Percentiles rank a stretch among this genome's conserved stretches.
These are phyloP conservation scores for Centruroides vittatus DNA, from an alignment of 1,140 invertebrate genomes.

Conservation along the genomic window DNA sequence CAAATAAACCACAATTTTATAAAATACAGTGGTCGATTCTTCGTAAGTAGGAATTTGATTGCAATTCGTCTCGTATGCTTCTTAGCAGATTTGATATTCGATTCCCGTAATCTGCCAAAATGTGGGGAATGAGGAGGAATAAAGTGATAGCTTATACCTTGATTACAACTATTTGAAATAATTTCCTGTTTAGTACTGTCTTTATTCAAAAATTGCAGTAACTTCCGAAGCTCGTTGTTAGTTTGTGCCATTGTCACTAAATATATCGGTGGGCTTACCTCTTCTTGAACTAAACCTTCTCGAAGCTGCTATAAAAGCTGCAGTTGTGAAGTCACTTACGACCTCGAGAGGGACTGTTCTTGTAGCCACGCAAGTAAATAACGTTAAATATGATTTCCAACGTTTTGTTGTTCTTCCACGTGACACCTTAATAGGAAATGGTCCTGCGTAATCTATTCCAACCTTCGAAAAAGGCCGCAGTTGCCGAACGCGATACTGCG, in stretches of 20 bases:
- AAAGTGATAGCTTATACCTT: constrained; percentile 22
- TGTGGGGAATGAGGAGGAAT: constrained; percentile 29
- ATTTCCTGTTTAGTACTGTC: no score
- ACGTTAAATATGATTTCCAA: constrained; percentile 3
- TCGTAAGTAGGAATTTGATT: constrained; percentile 17
- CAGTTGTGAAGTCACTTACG: constrained; percentile 5
- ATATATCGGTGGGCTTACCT: constrained; percentile 19
- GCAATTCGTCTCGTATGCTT: constrained; percentile 3
- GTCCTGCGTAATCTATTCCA: background rate
- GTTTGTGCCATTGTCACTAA: constrained; percentile 25
- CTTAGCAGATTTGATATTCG: constrained; percentile 16
- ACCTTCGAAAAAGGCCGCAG: no score
- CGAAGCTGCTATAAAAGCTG: constrained; percentile 20
- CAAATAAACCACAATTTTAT: constrained; percentile 24
- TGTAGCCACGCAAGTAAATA: constrained; percentile 15
- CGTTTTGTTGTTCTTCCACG: background rate
- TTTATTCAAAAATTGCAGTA: background rate
- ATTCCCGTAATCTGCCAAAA: constrained; percentile 20
- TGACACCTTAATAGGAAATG: background rate
- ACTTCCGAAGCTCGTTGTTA: background rate
- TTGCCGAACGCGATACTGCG: background rate
- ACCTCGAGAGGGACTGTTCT: constrained; percentile 18
- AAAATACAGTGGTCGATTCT: constrained; percentile 20
- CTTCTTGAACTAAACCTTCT: constrained; percentile 20
- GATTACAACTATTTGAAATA: background rate